Percentiles rank a stretch among this genome's conserved stretches.
Conservation (phyloP, 2,888 invertebrate species). For the Ophion ventricosus region DNA sequence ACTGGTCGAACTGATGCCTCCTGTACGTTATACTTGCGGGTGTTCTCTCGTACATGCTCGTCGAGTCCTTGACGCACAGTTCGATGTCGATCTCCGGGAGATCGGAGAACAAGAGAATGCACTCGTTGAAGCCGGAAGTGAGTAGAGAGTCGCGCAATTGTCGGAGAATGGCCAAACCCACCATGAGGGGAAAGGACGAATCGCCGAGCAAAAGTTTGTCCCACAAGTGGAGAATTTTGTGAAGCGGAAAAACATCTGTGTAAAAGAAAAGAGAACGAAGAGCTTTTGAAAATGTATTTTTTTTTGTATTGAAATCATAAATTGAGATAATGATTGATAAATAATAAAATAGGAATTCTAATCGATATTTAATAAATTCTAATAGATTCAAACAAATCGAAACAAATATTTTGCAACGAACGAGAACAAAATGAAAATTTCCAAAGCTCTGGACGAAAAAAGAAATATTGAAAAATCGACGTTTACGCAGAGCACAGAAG, state of each 20-base stretch:
- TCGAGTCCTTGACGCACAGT: conserved; percentile 94
- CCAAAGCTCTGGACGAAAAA: background rate
- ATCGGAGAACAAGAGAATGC: conserved; percentile 99
- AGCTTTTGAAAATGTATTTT: too few relatives aligned
- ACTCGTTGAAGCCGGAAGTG: conserved; percentile 98
- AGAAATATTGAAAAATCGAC: conserved; percentile 2
- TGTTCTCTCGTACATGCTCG: conserved; percentile 92
- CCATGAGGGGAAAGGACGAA: conserved; percentile 95
- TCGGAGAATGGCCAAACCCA: conserved; percentile 96
- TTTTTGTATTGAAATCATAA: too few relatives aligned
- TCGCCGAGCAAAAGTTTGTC: conserved; percentile 97
- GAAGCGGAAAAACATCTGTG: conserved; percentile 98
- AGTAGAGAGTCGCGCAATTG: conserved; percentile 94
- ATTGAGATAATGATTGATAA: too few relatives aligned
- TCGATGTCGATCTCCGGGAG: conserved; percentile 98
- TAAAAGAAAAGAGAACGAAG: conserved; percentile 75
- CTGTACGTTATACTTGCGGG: conserved; percentile 95
- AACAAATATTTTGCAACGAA: too few relatives aligned
- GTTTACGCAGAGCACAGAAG: background rate
- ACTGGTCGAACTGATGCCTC: conserved; percentile 87
- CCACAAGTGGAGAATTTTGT: conserved; percentile 99
- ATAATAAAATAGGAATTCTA: too few relatives aligned
- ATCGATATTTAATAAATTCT: too few relatives aligned
- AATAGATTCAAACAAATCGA: too few relatives aligned
- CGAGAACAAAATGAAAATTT: background rate